Evolutionary conservation across 2,113 vertebrate species (phyloP).

Genomic region (Callipepla californica): DNA sequence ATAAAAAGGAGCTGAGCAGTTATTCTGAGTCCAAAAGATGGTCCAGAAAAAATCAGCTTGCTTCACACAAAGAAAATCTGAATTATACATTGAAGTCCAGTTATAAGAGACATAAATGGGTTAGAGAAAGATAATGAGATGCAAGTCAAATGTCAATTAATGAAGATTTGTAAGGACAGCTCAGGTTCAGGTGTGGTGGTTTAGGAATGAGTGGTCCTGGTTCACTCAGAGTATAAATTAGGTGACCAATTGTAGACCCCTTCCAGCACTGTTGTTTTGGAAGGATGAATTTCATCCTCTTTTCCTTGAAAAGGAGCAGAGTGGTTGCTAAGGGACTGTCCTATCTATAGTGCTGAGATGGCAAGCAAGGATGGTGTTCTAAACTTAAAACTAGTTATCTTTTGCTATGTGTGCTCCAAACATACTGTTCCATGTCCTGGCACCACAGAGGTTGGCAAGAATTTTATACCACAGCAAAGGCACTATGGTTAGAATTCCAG

Average conservation of each 20-base stretch:
- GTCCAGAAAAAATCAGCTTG: not conserved
- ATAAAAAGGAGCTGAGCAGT: not conserved
- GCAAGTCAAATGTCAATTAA: not conserved
- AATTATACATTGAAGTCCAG: not conserved
- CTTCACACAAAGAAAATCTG: not conserved
- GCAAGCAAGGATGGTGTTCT: not conserved
- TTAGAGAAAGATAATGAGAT: not conserved
- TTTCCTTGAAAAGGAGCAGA: not conserved
- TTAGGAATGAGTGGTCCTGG: not conserved
- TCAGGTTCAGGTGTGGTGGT: not conserved
- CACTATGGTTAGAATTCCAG: not conserved
- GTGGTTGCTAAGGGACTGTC: rapidly evolving
- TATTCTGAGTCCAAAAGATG: not conserved
- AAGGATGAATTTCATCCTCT: not conserved
- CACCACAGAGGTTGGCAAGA: not conserved
- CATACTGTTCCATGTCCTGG: not conserved
- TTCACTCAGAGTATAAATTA: not conserved
- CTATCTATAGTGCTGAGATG: not conserved
- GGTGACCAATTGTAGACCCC: not conserved
- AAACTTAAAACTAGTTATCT: not conserved
- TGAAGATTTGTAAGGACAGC: not conserved
- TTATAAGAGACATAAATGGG: not conserved
- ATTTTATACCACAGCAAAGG: not conserved
- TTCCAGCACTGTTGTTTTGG: not conserved
- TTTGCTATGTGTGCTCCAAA: not conserved